Conservation (phyloP, 2,113 vertebrate genomes). For the Calyptomena viridis region DNA sequence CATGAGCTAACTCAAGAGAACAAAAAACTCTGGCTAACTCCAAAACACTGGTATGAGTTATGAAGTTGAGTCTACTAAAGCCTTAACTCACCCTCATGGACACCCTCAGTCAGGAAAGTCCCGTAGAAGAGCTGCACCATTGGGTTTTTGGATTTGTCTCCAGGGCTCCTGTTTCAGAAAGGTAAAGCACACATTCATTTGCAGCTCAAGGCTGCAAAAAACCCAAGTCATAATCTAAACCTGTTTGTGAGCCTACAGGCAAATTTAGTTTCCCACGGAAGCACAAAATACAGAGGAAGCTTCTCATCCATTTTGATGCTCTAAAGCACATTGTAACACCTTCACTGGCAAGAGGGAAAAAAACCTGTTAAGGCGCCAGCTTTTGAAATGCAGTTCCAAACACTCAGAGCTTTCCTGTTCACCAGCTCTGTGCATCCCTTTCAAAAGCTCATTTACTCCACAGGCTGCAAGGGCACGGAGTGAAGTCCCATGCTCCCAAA, state of each 20-base stretch:
- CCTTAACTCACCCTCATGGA: conserved; percentile 84
- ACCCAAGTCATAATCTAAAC: neutral
- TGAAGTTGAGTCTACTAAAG: no score
- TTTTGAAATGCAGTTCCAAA: neutral
- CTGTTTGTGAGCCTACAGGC: neutral
- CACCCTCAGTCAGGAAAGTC: conserved; percentile 90
- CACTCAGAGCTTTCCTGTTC: neutral
- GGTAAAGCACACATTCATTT: neutral
- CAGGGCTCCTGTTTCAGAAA: conserved; percentile 72
- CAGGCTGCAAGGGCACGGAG: fast-evolving
- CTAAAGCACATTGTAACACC: neutral
- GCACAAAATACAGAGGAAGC: neutral
- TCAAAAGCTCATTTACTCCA: neutral
- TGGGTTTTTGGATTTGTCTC: conserved; percentile 89
- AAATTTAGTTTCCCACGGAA: neutral
- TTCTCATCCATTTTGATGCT: neutral
- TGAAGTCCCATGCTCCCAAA: fast-evolving
- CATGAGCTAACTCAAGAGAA: neutral
- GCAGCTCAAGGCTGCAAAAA: neutral
- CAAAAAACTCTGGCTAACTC: neutral
- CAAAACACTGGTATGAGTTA: neutral
- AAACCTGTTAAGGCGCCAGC: neutral
- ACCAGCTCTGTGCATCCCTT: neutral
- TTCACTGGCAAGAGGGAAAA: neutral
- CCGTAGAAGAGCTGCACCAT: conserved; percentile 98